phyloP scores from a whole-genome alignment of 2,797 vertebrate genomes.

The Esox lucius region DNA sequence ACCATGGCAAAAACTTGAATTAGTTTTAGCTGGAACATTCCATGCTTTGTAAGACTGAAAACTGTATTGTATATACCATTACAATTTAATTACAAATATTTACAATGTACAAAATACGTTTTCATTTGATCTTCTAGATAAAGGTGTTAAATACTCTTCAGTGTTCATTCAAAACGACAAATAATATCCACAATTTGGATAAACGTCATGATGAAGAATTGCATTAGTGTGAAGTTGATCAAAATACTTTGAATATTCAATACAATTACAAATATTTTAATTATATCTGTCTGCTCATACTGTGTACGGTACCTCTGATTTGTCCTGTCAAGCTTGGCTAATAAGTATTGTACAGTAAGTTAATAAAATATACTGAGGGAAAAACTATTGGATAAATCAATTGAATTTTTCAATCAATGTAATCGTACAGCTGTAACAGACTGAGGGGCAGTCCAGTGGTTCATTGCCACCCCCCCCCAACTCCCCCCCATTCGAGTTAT shows the following conservation, averaged over 20 bases:
- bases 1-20: background rate
- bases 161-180: no score
- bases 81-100: background rate
- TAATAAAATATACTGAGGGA: background rate
- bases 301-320: background rate
- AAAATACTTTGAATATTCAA: background rate
- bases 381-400: background rate
- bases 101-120: background rate
- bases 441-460: no score
- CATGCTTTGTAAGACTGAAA: background rate
- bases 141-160: no score
- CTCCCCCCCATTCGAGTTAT: no score
- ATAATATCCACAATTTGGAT: background rate
- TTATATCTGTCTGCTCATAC: background rate
- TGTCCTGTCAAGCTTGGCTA: background rate
- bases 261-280: background rate
- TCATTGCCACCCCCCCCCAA: no score
- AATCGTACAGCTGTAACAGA: no score
- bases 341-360: background rate
- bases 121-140: no score
- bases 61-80: slow-evolving; percentile 24
- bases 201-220: background rate
- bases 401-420: background rate
- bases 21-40: slow-evolving; percentile 27
- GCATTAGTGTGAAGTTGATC: background rate